These are phyloP conservation scores for Apodemia mormo DNA, from an alignment of 2,888 invertebrate species.

Conservation along the genomic window DNA sequence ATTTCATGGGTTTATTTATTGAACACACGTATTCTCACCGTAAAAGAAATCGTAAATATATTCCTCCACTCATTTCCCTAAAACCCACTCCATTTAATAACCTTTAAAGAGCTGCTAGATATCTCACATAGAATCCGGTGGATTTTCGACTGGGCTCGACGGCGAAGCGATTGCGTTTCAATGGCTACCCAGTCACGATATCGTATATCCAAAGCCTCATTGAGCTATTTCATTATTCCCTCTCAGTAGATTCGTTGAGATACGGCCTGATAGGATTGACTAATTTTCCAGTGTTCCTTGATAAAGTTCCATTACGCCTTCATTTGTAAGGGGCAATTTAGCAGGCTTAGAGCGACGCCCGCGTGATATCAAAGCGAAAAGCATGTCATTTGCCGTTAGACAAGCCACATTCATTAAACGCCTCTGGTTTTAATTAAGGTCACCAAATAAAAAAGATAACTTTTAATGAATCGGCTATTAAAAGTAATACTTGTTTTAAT, in stretches of 20 bases:
- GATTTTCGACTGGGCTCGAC: conserved; percentile 64
- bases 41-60: conserved; percentile 61
- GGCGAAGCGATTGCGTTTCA: conserved; percentile 53
- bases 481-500: background rate
- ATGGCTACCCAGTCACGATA: conserved; percentile 54
- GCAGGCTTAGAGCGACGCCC: conserved; percentile 64
- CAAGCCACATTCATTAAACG: conserved; percentile 48
- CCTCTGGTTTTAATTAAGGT: conserved; percentile 49
- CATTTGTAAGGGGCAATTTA: conserved; percentile 67
- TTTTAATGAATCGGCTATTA: conserved; percentile 11
- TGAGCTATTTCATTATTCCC: conserved; percentile 78
- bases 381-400: conserved; percentile 67
- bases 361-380: conserved; percentile 63
- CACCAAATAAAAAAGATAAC: conserved; percentile 36
- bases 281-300: conserved; percentile 70
- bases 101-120: conserved; percentile 67
- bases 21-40: conserved; percentile 60
- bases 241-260: conserved; percentile 58
- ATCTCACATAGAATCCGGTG: conserved; percentile 73
- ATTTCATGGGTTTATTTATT: conserved; percentile 63
- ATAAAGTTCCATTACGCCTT: conserved; percentile 57
- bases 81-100: conserved; percentile 79
- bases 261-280: conserved; percentile 71
- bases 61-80: conserved; percentile 72
- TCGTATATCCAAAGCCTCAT: conserved; percentile 59